Conservation (phyloP, 2,888 invertebrate species). For the Conops quadrifasciatus region DNA sequence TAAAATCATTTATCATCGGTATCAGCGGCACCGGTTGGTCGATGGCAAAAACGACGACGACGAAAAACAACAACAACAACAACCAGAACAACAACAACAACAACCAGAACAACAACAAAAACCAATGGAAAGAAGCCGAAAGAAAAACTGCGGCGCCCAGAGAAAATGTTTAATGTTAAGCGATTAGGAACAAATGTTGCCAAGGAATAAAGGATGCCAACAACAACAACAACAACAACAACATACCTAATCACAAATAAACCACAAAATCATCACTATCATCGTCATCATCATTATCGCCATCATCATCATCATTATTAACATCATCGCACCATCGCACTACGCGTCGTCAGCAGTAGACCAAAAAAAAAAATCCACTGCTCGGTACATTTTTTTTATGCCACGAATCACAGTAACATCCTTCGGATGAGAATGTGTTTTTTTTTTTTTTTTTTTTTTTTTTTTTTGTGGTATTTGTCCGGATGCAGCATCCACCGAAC, state of each 20-base stretch:
- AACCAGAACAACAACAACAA: constrained; percentile 1
- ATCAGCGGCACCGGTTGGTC: background rate
- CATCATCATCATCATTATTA: constrained; percentile 7
- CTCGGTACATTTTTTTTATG: too few relatives aligned
- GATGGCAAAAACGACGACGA: too few relatives aligned
- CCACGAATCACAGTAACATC: too few relatives aligned
- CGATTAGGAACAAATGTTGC: constrained; percentile 36
- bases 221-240: constrained; percentile 42
- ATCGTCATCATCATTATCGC: background rate
- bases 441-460: too few relatives aligned
- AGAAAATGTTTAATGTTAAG: constrained; percentile 23
- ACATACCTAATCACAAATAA: constrained; percentile 36
- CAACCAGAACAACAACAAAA: constrained; percentile 6
- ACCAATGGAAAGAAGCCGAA: background rate
- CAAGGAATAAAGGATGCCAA: constrained; percentile 36
- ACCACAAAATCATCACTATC: constrained; percentile 23
- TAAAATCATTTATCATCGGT: constrained; percentile 38
- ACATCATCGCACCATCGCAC: background rate
- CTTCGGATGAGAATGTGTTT: too few relatives aligned
- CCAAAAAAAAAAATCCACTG: constrained; percentile 13
- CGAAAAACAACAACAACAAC: background rate
- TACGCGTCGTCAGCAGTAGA: background rate
- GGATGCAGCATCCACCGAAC: background rate
- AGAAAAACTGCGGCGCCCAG: constrained; percentile 18
- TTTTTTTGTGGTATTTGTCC: too few relatives aligned